A percentile compares a stretch with the other conserved stretches of the same genome.
phyloP scores from a whole-genome alignment of 1,140 invertebrate genomes.

The Drosophila miranda region DNA sequence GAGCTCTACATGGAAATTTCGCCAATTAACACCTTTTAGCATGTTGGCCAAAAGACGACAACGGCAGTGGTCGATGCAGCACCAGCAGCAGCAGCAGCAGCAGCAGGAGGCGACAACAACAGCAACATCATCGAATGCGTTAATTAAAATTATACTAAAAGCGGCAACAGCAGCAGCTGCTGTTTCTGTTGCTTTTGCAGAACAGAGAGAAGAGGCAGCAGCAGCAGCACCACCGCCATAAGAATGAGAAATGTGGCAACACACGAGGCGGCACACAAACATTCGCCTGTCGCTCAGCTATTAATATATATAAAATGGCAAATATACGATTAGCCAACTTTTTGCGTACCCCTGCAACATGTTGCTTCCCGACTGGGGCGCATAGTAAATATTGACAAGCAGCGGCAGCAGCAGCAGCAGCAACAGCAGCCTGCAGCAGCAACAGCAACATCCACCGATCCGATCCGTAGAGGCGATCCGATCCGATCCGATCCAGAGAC shows the following conservation, averaged over 20 bases:
- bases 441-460: slow-evolving; percentile 40
- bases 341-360: slow-evolving; percentile 52
- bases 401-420: slow-evolving; percentile 44
- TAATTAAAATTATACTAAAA: slow-evolving; percentile 74
- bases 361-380: slow-evolving; percentile 57
- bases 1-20: slow-evolving; percentile 81
- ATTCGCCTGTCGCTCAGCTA: slow-evolving; percentile 45
- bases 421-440: slow-evolving; percentile 59
- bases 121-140: slow-evolving; percentile 61
- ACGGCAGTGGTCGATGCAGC: slow-evolving; percentile 54
- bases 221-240: slow-evolving; percentile 23
- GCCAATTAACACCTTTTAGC: slow-evolving; percentile 82
- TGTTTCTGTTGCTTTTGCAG: slow-evolving; percentile 18
- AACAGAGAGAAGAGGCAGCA: slow-evolving; percentile 10
- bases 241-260: slow-evolving; percentile 55
- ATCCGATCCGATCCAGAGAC: slow-evolving; percentile 1
- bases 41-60: slow-evolving; percentile 72
- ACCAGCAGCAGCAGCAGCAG: slow-evolving; percentile 20
- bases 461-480: no score
- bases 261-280: slow-evolving; percentile 23
- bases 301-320: slow-evolving; percentile 78
- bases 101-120: slow-evolving; percentile 50
- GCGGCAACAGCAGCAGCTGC: slow-evolving; percentile 40
- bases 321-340: slow-evolving; percentile 73
- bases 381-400: slow-evolving; percentile 76